Conservation (phyloP, 2,888 invertebrate genomes). For the Trissolcus brochymenae region DNA sequence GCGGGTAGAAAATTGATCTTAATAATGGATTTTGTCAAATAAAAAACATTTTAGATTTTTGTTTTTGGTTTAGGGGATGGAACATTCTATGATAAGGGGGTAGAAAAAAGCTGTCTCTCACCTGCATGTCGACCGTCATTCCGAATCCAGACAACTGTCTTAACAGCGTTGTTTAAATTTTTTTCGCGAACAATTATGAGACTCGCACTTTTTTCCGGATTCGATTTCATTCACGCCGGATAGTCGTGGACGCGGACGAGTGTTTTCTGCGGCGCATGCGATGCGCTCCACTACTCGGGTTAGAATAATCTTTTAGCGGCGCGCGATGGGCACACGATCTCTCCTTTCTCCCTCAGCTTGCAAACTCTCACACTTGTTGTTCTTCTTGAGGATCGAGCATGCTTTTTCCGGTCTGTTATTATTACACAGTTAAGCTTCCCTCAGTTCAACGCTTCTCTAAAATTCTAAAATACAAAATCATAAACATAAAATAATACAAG, state of each 20-base stretch:
- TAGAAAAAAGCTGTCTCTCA: constrained; percentile 16
- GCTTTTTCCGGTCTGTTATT: constrained; percentile 37
- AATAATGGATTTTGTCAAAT: too few species aligned
- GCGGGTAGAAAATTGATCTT: too few species aligned
- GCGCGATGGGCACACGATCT: constrained; percentile 46
- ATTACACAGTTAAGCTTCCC: constrained; percentile 26
- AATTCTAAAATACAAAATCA: constrained; percentile 18
- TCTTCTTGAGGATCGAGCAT: constrained; percentile 44
- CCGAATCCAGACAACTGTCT: constrained; percentile 42
- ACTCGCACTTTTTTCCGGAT: constrained; percentile 53
- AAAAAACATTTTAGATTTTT: too few species aligned
- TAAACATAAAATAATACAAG: not conserved
- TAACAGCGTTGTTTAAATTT: constrained; percentile 41
- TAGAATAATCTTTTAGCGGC: constrained; percentile 53
- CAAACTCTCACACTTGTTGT: constrained; percentile 51
- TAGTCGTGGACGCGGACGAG: constrained; percentile 29
- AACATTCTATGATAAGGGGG: too few species aligned
- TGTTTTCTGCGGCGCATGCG: constrained; percentile 42
- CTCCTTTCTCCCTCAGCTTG: constrained; percentile 48
- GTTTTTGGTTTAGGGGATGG: too few species aligned
- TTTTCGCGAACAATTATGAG: constrained; percentile 48
- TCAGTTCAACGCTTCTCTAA: not conserved
- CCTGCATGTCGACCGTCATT: constrained; percentile 44
- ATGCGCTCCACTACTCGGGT: constrained; percentile 53
- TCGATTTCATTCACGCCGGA: constrained; percentile 52